Conservation (phyloP, 2,797 vertebrate species). For the Crypturellus tataupa region DNA sequence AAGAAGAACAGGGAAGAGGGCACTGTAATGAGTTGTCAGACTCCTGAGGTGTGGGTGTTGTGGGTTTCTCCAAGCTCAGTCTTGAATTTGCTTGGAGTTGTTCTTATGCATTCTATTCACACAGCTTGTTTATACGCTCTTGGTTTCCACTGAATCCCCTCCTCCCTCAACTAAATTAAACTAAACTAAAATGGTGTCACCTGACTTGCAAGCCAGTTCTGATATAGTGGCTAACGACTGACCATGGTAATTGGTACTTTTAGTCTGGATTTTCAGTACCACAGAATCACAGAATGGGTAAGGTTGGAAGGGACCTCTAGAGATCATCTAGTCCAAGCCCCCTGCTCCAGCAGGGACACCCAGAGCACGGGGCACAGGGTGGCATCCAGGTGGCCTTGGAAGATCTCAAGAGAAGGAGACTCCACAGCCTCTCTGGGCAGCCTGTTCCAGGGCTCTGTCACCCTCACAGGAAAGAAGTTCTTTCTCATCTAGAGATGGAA, state of each 20-base stretch:
- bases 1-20: not conserved
- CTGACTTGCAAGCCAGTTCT: not conserved
- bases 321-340: too few relatives aligned
- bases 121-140: not conserved
- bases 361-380: too few relatives aligned
- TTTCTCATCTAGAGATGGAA: too few relatives aligned
- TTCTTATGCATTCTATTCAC: not conserved
- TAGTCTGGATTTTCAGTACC: not conserved
- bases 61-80: not conserved
- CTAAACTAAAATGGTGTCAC: not conserved
- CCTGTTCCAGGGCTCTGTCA: too few relatives aligned
- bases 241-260: not conserved
- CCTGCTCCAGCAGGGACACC: too few relatives aligned
- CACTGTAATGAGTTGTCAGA: not conserved
- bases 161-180: not conserved
- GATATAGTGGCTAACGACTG: not conserved
- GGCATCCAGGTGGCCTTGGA: too few relatives aligned
- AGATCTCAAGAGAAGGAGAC: too few relatives aligned
- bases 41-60: not conserved
- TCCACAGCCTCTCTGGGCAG: too few relatives aligned
- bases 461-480: too few relatives aligned
- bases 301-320: too few relatives aligned
- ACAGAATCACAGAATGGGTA: too few relatives aligned
- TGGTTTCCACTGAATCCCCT: not conserved
- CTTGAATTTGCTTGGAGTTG: not conserved